Evolutionary conservation across 2,113 vertebrate genomes (phyloP).

Genomic region (Psilopsiagon aurifrons): DNA sequence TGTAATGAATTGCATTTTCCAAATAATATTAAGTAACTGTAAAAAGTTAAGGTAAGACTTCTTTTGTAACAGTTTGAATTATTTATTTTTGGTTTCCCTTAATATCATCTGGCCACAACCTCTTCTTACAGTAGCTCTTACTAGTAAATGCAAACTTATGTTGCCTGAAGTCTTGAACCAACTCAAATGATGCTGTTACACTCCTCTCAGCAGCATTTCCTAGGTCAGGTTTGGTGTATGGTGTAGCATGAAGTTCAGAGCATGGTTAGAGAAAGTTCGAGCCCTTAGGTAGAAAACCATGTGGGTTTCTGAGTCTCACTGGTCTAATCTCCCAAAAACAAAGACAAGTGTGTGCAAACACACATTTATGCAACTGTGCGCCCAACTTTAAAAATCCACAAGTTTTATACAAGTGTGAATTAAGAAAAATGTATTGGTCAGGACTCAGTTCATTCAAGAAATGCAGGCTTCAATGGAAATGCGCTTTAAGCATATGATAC

Average conservation of each 20-base stretch:
- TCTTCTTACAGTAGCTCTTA: not conserved
- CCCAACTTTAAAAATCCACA: not conserved
- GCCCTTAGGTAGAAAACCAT: not conserved
- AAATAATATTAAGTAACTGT: not conserved
- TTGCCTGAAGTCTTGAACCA: not conserved
- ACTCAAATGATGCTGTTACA: not conserved
- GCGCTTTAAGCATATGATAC: not conserved
- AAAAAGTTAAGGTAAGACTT: not conserved
- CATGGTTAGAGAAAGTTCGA: accelerated
- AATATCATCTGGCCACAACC: not conserved
- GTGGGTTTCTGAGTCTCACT: not conserved
- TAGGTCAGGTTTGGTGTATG: not conserved
- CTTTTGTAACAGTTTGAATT: not conserved
- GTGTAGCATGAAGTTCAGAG: not conserved
- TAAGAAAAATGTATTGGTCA: not conserved
- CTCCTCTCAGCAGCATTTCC: not conserved
- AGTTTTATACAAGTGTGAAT: not conserved
- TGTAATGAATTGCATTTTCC: not conserved
- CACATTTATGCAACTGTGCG: not conserved
- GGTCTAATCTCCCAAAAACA: not conserved
- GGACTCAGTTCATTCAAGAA: not conserved
- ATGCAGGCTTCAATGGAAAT: not conserved
- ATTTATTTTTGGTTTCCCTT: not conserved
- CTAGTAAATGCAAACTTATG: not conserved
- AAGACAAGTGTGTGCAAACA: not conserved